Percentiles rank a stretch among this genome's conserved stretches.
Evolutionary conservation across 2,113 vertebrate genomes (phyloP).

Genomic region (Lutjanus erythropterus): DNA sequence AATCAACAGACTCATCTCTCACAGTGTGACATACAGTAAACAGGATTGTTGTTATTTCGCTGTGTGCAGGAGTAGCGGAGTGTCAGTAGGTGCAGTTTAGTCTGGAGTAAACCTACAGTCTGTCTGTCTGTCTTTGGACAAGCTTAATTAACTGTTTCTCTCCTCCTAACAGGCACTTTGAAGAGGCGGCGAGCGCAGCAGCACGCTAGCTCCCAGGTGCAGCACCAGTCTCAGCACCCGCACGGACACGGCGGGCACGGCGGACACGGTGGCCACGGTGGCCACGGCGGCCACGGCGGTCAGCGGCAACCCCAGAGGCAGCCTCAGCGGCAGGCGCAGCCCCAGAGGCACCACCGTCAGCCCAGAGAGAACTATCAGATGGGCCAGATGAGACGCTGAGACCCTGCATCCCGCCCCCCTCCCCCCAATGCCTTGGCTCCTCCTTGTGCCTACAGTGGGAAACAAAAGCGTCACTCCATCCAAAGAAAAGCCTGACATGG

Average conservation of each 20-base stretch:
- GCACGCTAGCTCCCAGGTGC: conserved; percentile 85
- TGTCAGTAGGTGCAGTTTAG: background rate
- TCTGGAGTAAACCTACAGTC: background rate
- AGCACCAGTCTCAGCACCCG: conserved; percentile 88
- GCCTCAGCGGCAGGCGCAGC: conserved; percentile 87
- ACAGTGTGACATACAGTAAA: background rate
- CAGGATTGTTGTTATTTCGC: background rate
- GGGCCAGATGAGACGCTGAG: conserved; percentile 98
- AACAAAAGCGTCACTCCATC: conserved; percentile 92
- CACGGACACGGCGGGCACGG: conserved; percentile 85
- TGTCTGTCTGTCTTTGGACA: background rate
- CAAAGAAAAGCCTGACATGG: conserved; percentile 95
- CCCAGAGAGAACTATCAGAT: conserved; percentile 98
- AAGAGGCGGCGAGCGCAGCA: conserved; percentile 96
- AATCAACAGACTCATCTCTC: background rate
- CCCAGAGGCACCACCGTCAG: conserved; percentile 91
- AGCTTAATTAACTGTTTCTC: background rate
- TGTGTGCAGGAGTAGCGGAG: background rate
- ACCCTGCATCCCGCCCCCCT: conserved; percentile 53
- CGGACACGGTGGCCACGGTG: conserved; percentile 68
- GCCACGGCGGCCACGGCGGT: conserved; percentile 69
- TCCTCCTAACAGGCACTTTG: conserved; percentile 90
- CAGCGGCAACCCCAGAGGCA: conserved; percentile 79
- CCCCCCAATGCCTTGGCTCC: conserved; percentile 95
- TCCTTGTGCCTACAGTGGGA: conserved; percentile 99